Evolutionary conservation across 2,888 invertebrate genomes (phyloP).

Genomic region (Synanthedon formicaeformis): DNA sequence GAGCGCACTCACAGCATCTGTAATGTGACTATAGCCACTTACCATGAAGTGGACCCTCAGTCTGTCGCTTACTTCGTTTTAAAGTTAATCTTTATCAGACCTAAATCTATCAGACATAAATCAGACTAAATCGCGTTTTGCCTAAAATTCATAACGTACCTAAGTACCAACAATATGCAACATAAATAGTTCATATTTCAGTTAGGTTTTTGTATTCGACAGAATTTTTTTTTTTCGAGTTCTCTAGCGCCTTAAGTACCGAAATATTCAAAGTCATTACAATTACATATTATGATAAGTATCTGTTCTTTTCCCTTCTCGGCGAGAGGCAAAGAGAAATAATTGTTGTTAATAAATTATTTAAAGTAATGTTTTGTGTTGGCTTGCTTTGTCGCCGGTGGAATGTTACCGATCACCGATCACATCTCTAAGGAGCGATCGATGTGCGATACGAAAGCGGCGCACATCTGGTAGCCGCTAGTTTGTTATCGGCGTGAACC

Average conservation of each 20-base stretch:
- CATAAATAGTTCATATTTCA: no score
- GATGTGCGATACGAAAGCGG: slow-evolving; percentile 33
- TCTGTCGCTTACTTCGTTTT: no score
- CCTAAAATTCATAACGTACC: no score
- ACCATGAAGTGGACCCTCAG: no score
- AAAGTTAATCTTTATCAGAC: no score
- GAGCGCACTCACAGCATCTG: no score
- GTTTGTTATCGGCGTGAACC: slow-evolving; percentile 47
- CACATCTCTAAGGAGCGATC: slow-evolving; percentile 37
- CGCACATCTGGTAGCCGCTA: slow-evolving; percentile 49
- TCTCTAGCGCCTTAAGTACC: slow-evolving; percentile 2
- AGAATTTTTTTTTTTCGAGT: slow-evolving; percentile 14
- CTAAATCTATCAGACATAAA: no score
- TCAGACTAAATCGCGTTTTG: no score
- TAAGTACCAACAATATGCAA: no score
- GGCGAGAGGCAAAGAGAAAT: slow-evolving; percentile 12
- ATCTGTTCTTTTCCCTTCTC: not conserved
- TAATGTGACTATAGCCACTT: no score
- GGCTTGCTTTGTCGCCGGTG: slow-evolving; percentile 35
- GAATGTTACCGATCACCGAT: slow-evolving; percentile 42
- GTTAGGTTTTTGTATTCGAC: no score
- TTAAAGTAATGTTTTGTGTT: slow-evolving; percentile 43
- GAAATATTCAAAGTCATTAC: not conserved
- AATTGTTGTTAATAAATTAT: slow-evolving; percentile 46
- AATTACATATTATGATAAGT: slow-evolving; percentile 1